Base-by-base conservation (phyloP, 2,797 vertebrate genomes). In the Scolopax rusticola region DNA sequence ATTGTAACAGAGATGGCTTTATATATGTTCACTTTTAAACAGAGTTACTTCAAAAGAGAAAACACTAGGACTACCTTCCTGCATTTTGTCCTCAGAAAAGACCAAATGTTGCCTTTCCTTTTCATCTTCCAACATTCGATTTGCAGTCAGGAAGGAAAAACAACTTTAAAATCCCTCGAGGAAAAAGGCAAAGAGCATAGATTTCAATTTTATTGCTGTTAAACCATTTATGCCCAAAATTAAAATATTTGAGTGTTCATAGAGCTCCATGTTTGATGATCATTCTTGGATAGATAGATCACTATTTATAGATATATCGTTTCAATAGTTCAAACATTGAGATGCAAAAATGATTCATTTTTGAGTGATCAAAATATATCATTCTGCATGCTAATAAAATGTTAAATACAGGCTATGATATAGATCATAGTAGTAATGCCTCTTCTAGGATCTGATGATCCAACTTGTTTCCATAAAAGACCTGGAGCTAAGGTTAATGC, bases 321-420 rank as follows among this genome's bases (percentile, higher is more conserved):
- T 86, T 90, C 96, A 95, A 96, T 85, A 53, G 41, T 92, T 95
- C 69, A 93, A 95, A 92, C 89, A 90, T 16, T 84, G 87, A 96
- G 93, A 87, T 96, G 86, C 67, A 97, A 95, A 94, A 97, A 68
- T 27, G 6, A 94, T 91, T 93, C 70, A 64, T 87, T 94, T 93
- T 84, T 90, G 54, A 83, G 68, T 87, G 76, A 91, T 89, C 57
- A 92, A 93, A 90, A 94, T 87, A 88, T 15, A 91, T 91, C 53
- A 63, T 78, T 79, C 74, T 91, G 33, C 32, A 85, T 95, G 96
- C 89, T 96, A 97, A 96, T 94, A 94, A 95, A 89, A 88, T 95
- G 93, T 96, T 94, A 89, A 97, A 77, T 95, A 90, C 54, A 57
- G 18, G 32, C 57, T 97, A 40, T 84, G 94, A 87, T 84, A 76